Evolutionary conservation across 2,113 vertebrate species (phyloP), one percentile per base, ranked within the genome.

Genomic region (Gavialis gangeticus): DNA sequence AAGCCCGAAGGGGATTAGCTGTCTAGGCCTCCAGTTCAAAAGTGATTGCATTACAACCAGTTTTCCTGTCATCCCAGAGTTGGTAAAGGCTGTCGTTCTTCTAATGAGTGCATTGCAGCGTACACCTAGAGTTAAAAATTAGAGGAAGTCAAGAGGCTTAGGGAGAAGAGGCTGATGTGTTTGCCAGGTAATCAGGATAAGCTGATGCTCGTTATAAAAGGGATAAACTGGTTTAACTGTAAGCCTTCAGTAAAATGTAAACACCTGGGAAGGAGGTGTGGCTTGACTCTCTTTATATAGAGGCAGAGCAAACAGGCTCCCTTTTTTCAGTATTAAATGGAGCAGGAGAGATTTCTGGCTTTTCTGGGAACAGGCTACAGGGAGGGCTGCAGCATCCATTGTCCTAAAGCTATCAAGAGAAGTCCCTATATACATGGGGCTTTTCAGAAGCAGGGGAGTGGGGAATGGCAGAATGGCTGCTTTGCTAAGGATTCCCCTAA

Each of bases 141-240:
- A 10, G 14, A 2, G 1, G 64, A 79, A 88, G 46, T 46, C 46
- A 19, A 19, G 30, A 67, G 28, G n/a, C 17, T 76, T 95, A 94
- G 21, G 0, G 58, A 1, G 78, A 94, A 69, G n/a, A 37, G 95
- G 83, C 91, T 86, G 91, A 57, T 95, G 91, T 64, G 90, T 90
- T 96, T 94, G 92, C 75, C 93, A 96, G 95, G 96, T 96, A 96
- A 94, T 89, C 84, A 2, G 96, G 94, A 94, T 94, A 59, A 96
- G 91, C 13, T 18, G 46, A 4, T 88, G 96, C 91, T 96, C 93
- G 1, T 96, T 91, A 94, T 2, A 1, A 46, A 34, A 67, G 82
- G 90, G 96, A 90, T 96, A 91, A 96, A 92, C 79, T 55, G 66
- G 18, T 30, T 57, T 85, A 92, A 93, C n/a, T 19, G 30, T 69